Evolutionary conservation across 2,888 invertebrate species (phyloP).

Genomic region (Stratiomys singularior): DNA sequence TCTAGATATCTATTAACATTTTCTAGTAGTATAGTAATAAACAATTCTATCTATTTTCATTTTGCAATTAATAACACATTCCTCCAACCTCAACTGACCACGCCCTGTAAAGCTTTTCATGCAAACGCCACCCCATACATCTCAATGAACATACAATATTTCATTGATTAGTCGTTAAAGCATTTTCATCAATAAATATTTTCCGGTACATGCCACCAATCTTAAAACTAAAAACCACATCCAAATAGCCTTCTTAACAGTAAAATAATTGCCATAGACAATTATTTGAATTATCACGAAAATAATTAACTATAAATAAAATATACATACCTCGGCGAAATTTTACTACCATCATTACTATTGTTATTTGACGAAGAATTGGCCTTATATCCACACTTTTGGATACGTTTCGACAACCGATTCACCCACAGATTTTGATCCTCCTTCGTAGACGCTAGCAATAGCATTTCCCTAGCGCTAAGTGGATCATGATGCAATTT

Average conservation of each 20-base stretch:
- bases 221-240: conserved; percentile 27
- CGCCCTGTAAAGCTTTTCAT: no score
- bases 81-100: no score
- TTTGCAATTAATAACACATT: no score
- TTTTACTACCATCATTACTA: conserved; percentile 71
- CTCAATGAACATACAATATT: no score
- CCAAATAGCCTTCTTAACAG: conserved; percentile 35
- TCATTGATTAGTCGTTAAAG: not conserved
- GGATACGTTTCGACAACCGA: conserved; percentile 89
- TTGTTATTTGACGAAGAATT: conserved; percentile 71
- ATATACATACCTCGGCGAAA: conserved; percentile 77
- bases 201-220: conserved; percentile 24
- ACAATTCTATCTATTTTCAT: no score
- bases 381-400: conserved; percentile 92
- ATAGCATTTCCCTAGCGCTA: conserved; percentile 91
- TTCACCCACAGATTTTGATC: conserved; percentile 95
- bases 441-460: conserved; percentile 85
- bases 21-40: no score
- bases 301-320: not conserved
- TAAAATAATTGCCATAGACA: no score
- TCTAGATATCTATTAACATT: no score
- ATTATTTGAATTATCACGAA: not conserved
- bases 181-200: not conserved
- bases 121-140: no score
- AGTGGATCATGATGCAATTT: conserved; percentile 96